Conservation (phyloP, 2,797 vertebrate genomes). For the Apogon hyalosoma region DNA sequence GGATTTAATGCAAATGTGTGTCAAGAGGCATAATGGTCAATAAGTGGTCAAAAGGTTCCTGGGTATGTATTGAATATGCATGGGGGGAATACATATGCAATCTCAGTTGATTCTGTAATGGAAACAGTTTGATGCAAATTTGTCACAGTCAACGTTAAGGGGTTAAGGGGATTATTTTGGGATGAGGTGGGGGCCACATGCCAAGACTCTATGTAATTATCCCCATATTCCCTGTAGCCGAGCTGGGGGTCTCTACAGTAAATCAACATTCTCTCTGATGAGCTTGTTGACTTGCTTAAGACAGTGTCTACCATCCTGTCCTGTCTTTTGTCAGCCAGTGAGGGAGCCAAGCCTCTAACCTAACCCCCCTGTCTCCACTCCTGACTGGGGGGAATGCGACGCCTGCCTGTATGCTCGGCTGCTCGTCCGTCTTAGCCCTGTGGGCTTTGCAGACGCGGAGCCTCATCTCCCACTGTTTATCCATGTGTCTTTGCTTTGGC, state of each 20-base stretch:
- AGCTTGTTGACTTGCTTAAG: constrained; percentile 66
- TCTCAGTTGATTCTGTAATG: too few relatives aligned
- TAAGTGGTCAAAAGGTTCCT: too few relatives aligned
- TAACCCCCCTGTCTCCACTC: constrained; percentile 74
- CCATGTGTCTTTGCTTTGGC: constrained; percentile 84
- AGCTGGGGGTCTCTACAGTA: constrained; percentile 40
- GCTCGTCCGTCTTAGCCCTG: constrained; percentile 69
- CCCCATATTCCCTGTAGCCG: constrained; percentile 44
- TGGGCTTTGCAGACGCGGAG: constrained; percentile 69
- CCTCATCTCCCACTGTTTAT: constrained; percentile 80
- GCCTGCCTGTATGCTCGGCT: constrained; percentile 62
- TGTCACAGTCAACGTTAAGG: not conserved
- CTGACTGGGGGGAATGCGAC: constrained; percentile 60
- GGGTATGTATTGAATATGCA: too few relatives aligned
- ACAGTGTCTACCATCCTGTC: constrained; percentile 61
- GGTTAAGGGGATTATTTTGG: constrained; percentile 29
- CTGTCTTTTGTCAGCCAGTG: constrained; percentile 51
- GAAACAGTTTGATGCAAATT: too few relatives aligned
- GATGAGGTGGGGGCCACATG: constrained; percentile 17
- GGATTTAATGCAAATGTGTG: too few relatives aligned
- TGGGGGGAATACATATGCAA: too few relatives aligned
- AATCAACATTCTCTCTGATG: constrained; percentile 70
- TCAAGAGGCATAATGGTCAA: too few relatives aligned
- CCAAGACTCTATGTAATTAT: constrained; percentile 62
- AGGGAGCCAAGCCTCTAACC: constrained; percentile 72